These are phyloP conservation scores for Heliconius hewitsoni DNA, from an alignment of 1,140 invertebrate genomes.

Conservation along the genomic window DNA sequence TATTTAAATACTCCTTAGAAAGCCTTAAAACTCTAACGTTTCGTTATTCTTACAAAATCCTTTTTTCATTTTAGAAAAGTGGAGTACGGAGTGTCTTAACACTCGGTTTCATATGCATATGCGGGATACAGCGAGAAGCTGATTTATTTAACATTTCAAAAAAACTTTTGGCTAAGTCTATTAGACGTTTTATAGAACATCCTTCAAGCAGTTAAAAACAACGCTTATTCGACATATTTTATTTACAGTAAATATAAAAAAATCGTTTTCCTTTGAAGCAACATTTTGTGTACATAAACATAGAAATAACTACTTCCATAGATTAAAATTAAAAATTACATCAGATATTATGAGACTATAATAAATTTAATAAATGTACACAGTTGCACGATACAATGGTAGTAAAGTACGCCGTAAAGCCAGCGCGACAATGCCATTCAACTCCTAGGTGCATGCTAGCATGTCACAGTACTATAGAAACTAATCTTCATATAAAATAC, in stretches of 20 bases:
- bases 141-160: too few species aligned
- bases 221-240: too few species aligned
- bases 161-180: too few species aligned
- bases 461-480: background rate
- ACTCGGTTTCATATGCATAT: too few species aligned
- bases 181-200: background rate
- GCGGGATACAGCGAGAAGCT: too few species aligned
- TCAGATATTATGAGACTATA: background rate
- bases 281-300: too few species aligned
- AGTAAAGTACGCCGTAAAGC: background rate
- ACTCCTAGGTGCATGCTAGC: background rate
- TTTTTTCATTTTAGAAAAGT: background rate
- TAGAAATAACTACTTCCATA: background rate
- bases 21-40: background rate
- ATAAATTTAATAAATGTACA: background rate
- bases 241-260: too few species aligned
- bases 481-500: slow-evolving; percentile 4
- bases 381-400: background rate
- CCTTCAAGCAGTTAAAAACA: background rate
- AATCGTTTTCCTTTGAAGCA: too few species aligned
- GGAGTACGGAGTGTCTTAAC: background rate
- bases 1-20: background rate
- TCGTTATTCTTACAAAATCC: background rate
- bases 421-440: slow-evolving; percentile 5
- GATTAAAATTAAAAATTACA: background rate